Base-by-base conservation (phyloP, 2,888 invertebrate species). In the Amphipoea lucens region DNA sequence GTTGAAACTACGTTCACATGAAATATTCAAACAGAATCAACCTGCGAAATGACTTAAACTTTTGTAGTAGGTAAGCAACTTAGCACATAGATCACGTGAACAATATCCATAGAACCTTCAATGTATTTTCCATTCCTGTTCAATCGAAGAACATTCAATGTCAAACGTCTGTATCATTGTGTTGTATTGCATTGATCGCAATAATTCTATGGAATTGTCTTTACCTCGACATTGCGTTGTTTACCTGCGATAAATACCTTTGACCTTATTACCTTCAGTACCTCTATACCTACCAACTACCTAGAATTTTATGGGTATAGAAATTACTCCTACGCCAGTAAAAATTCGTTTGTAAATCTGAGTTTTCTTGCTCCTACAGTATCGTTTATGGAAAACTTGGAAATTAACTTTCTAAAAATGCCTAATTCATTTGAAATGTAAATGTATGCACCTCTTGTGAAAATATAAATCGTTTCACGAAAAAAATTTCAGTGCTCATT, bases 81-180 rank as follows among this genome's bases (percentile, higher is more conserved):
- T 20, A 29, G 45, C n/a, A 45, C 29, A 36, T 40, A 11, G 2
- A 51, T 73, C 48, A 65, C 48, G 78, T 42, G 68, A 36, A 29
- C 23, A 62, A n/a, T 48, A 6, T 36, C 29, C 20, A 42, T 14
- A 36, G 2, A 68, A 14, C 62, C 68, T 73, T 72, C 82, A 70
- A 45, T 45, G 45, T 42, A n/a, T 51, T 69, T 74, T 73, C 65
- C 17, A 57, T 63, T 78, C 17, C 40, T 23, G 36, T 74, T 57
- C n/a, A 20, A 73, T 78, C 23, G 23, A 65, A 74, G 73, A 14
- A 42, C n/a, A 62, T 65, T 73, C 79, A 87, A 87, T 87, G 85
- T 57, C 84, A 74, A 62, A 4, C 23, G 54, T 23, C 45, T 12
- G 11, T 4, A n/a, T 42, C 69, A 70, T 66, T 63, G 66, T 71